A percentile compares a stretch with the other conserved stretches of the same genome.
phyloP scores from a whole-genome alignment of 2,797 vertebrate species.

The Gallinago nigripennis region DNA sequence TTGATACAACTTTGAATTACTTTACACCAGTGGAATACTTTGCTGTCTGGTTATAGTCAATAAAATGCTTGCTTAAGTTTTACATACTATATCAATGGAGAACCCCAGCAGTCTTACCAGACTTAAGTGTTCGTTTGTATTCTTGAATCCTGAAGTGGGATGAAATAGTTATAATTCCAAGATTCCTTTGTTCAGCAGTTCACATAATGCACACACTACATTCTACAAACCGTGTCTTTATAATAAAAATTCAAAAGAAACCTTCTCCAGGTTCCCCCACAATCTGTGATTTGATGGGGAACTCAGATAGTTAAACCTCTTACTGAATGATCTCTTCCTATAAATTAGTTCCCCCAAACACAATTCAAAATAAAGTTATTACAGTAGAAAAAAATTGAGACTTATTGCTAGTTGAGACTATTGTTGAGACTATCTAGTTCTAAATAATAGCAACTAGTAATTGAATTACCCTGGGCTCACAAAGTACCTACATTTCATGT shows the following conservation, averaged over 20 bases:
- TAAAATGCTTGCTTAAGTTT: not conserved
- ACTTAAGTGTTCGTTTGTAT: not conserved
- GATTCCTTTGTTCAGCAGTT: not conserved
- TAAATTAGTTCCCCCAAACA: not conserved
- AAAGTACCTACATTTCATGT: not conserved
- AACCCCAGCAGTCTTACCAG: not conserved
- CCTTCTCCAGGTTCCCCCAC: not conserved
- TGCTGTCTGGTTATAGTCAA: not conserved
- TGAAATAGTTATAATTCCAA: not conserved
- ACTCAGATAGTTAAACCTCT: not conserved
- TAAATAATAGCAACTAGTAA: not conserved
- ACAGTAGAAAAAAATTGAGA: not conserved
- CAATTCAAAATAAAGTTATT: not conserved
- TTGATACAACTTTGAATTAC: not conserved
- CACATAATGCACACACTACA: rapidly evolving
- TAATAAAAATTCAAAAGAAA: not conserved
- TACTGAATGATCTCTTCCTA: not conserved
- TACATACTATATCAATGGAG: not conserved
- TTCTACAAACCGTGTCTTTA: not conserved
- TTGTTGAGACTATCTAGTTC: not conserved
- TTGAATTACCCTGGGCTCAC: not conserved
- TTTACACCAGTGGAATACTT: not conserved
- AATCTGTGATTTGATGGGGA: not conserved
- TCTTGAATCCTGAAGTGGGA: not conserved
- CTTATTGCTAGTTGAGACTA: too few species aligned